phyloP scores from a whole-genome alignment of 2,113 vertebrate species.

The Silurus glanis region DNA sequence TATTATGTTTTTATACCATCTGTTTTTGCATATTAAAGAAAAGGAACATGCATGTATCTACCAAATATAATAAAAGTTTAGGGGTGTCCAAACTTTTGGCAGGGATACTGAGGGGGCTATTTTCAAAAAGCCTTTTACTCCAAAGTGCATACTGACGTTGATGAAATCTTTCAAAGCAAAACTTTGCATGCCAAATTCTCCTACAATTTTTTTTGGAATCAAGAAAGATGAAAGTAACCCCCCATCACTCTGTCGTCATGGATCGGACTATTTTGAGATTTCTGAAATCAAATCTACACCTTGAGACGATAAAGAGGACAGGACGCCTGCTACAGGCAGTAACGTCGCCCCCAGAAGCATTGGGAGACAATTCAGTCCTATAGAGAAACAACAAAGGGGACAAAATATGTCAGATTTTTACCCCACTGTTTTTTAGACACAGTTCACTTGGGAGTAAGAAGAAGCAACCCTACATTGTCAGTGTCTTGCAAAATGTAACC shows the following conservation, averaged over 20 bases:
- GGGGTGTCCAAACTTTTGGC: too few relatives aligned
- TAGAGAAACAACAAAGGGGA: constrained; percentile 71
- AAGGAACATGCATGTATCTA: too few relatives aligned
- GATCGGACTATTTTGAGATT: constrained; percentile 61
- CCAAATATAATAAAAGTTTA: too few relatives aligned
- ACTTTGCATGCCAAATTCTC: neutral
- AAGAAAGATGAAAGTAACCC: constrained; percentile 76
- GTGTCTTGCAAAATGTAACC: neutral
- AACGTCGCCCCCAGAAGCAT: constrained; percentile 78
- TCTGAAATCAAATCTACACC: constrained; percentile 69
- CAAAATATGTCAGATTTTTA: constrained; percentile 57
- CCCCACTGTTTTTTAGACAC: constrained; percentile 50
- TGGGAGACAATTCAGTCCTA: constrained; percentile 77
- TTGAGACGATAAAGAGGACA: constrained; percentile 65
- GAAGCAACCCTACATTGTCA: constrained; percentile 15
- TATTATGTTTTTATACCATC: too few relatives aligned
- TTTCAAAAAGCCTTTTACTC: constrained; percentile 78
- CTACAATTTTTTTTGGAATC: constrained; percentile 31
- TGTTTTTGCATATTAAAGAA: too few relatives aligned
- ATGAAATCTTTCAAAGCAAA: constrained; percentile 19
- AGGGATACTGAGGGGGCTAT: constrained; percentile 70
- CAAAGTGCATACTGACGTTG: constrained; percentile 67
- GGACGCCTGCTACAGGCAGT: constrained; percentile 75
- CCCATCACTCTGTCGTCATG: constrained; percentile 62
- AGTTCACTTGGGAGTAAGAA: constrained; percentile 76